Percentiles rank a stretch among this genome's conserved stretches.
Conservation (phyloP, 2,888 invertebrate genomes). For the Neoitamus cyanurus region DNA sequence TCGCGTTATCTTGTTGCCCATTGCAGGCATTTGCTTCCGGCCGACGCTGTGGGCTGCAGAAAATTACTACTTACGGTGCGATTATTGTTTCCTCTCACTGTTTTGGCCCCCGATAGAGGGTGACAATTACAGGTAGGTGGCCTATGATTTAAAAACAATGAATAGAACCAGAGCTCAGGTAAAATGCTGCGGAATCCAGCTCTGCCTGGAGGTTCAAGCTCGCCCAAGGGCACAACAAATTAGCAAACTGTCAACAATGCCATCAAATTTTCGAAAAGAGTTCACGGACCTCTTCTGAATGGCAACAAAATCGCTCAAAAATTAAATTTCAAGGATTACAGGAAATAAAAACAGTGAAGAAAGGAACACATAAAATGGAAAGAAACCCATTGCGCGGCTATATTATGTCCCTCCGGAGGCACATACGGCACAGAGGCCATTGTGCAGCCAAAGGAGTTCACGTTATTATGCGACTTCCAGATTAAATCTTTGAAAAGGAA, state of each 20-base stretch:
- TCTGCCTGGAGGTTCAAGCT: neutral
- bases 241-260: neutral
- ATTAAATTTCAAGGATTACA: slow-evolving; percentile 39
- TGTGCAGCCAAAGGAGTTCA: slow-evolving; percentile 21
- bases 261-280: neutral
- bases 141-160: neutral
- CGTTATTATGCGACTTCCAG: slow-evolving; percentile 41
- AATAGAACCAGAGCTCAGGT: neutral
- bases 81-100: neutral
- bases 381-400: slow-evolving; percentile 11
- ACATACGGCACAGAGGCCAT: neutral
- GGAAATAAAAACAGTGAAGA: slow-evolving; percentile 26
- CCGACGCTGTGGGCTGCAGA: neutral
- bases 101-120: neutral
- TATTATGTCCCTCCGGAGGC: slow-evolving; percentile 11
- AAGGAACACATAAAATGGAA: slow-evolving; percentile 26
- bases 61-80: neutral
- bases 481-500: slow-evolving; percentile 41
- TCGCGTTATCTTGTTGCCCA: neutral
- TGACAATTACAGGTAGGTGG: neutral
- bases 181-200: neutral
- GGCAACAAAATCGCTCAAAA: neutral
- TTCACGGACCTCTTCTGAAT: neutral
- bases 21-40: neutral
- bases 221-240: neutral